Evolutionary conservation across 2,113 vertebrate species (phyloP), one percentile per base, ranked within the genome.

Genomic region (Phylloscopus trochiloides): DNA sequence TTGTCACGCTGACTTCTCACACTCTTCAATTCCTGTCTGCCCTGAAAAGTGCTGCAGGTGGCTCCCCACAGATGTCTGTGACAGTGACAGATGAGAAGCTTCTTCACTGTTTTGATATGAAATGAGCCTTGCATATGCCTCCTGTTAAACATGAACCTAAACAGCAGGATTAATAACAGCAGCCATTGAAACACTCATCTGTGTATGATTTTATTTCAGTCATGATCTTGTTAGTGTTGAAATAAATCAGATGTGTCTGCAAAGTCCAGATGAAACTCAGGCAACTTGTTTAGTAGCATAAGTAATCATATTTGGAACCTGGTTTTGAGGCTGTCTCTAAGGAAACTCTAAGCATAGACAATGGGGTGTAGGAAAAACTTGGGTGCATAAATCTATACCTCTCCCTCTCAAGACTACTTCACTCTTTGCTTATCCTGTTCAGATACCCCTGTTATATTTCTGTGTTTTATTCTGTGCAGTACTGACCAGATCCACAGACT

Each of bases 91-190:
- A 96, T 97, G 86, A 95, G 61, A 54, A 81, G 26, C 22, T 90
- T 78, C 88, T 86, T 88, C 84, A 38, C 85, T 85, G 61, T 93
- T 97, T 96, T 92, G 83, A 59, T 91, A 91, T 67, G 80, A 92
- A 97, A 97, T 93, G 88, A 97, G 79, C 92, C 92, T 95, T 96
- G 80, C 67, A 80, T 83, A 91, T 86, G 75, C 85, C 90, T 96
- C 85, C 89, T 94, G 79, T 92, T 97, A 78, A 82, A 81, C 45
- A 81, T 20, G 83, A 94, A 91, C 74, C 59, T 66, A 89, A 95
- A 80, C 77, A 82, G 77, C 67, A 86, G 79, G 91, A 95, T 96
- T 87, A 87, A 92, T 82, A 95, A 91, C 42, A 84, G 58, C 50
- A 59, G 34, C 57, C 86, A 74, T 16, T 65, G 75, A 72, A 67